These are phyloP conservation scores for Scaptomyza montana DNA, from an alignment of 1,140 invertebrate genomes.

Conservation along the genomic window DNA sequence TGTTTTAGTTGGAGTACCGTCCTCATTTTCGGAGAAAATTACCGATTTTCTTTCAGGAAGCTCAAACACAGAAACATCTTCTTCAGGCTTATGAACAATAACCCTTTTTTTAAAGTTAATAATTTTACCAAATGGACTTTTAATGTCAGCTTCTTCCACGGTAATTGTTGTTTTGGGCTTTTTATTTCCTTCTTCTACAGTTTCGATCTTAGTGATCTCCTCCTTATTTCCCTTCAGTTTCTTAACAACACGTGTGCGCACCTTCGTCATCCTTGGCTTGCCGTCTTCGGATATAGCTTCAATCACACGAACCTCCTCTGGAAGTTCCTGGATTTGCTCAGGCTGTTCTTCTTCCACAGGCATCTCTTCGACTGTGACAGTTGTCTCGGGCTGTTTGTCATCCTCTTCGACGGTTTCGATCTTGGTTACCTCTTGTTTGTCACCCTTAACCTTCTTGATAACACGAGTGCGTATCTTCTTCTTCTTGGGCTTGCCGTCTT, in stretches of 20 bases:
- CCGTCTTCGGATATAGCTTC: conserved; percentile 52
- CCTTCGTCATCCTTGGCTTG: conserved; percentile 53
- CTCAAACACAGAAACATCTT: conserved; percentile 65
- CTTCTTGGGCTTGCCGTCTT: conserved; percentile 66
- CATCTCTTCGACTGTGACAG: conserved; percentile 50
- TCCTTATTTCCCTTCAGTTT: conserved; percentile 82
- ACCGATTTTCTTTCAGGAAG: conserved; percentile 74
- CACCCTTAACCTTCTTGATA: conserved; percentile 61
- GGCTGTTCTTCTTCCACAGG: conserved; percentile 32
- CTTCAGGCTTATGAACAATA: conserved; percentile 62
- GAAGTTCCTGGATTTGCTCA: conserved; percentile 54
- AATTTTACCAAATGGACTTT: conserved; percentile 41
- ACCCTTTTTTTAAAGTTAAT: conserved; percentile 61
- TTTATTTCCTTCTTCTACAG: conserved; percentile 84
- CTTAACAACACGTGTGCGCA: conserved; percentile 76
- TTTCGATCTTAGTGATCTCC: conserved; percentile 83
- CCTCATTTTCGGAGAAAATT: conserved; percentile 75
- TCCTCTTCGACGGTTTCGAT: conserved; percentile 76
- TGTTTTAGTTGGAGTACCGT: conserved; percentile 82
- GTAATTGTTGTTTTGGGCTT: conserved; percentile 78
- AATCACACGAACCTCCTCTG: conserved; percentile 53
- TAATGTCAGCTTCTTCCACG: conserved; percentile 60
- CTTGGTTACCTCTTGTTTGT: conserved; percentile 82
- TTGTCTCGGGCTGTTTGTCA: conserved; percentile 54
- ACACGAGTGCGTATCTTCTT: conserved; percentile 59